Base-by-base conservation (phyloP, 2,797 vertebrate species). In the Lepus oiostolus region DNA sequence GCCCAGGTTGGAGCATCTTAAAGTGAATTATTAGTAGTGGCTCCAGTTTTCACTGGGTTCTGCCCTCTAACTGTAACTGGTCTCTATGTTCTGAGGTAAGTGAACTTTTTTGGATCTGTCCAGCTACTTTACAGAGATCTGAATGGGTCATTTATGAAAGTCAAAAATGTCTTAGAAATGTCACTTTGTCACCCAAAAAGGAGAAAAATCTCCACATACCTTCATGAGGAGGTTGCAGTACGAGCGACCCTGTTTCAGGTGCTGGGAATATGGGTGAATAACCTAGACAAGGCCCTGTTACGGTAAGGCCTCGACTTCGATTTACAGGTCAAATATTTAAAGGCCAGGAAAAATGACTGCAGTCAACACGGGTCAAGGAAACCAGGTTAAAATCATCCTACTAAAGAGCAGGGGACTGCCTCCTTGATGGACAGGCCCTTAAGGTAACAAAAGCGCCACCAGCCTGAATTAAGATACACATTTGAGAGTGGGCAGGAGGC, bases 361-460 rank as follows among this genome's bases (percentile, higher is more conserved):
- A 80, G 82, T 86, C 30, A 75, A 88, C 13, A 13, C 35, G 24
- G 67, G 70, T 62, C 50, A 91, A 97, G 67, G 74, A 76, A 95
- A 85, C 35, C 65, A 88, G 71, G 63, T 72, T 93, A 67, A 74
- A 87, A 54, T 38, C 92, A 87, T 28, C 42, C 68, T 83, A 24
- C 5, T 81, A 47, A 93, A 32, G 79, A 94, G 76, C 35, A 88
- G 16, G 74, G 70, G 30, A n/a, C 21, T 22, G 62, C 35, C 60
- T 87, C 2, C 3, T 5, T 60, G 70, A 72, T 90, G 26, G 93
- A 91, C 50, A 60, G 82, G 85, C 54, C 77, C 91, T 28, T 30
- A 22, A 65, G 60, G 88, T 96, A 94, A 97, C 92, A 88, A 93
- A 96, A 80, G 90, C 26, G 85, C 35, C 85, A 95, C 82, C 81